Conservation (phyloP, 2,888 invertebrate genomes). For the Macropis europaea region DNA sequence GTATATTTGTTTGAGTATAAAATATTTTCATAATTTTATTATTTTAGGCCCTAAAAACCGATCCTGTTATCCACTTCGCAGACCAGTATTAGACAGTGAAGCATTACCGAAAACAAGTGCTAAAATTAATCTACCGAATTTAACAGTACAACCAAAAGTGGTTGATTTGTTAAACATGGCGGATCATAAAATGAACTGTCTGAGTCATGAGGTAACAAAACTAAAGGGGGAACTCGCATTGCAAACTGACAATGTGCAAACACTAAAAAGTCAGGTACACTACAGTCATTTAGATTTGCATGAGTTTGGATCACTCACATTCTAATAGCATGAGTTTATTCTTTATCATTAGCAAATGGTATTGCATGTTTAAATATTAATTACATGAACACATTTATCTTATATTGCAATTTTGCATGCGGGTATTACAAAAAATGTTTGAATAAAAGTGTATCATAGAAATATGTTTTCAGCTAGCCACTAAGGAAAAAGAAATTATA, state of each 20-base stretch:
- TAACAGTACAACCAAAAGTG: constrained; percentile 69
- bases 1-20: too few species aligned
- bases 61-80: constrained; percentile 72
- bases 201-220: constrained; percentile 75
- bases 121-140: constrained; percentile 62
- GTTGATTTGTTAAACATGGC: constrained; percentile 74
- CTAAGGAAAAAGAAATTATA: constrained; percentile 85
- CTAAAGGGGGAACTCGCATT: constrained; percentile 73
- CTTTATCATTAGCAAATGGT: background rate
- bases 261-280: constrained; percentile 75
- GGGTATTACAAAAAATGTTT: background rate
- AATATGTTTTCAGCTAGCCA: constrained; percentile 65
- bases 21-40: too few species aligned
- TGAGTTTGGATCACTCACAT: constrained; percentile 18
- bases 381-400: background rate
- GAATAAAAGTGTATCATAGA: background rate
- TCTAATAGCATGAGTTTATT: background rate
- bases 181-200: constrained; percentile 75
- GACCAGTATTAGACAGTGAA: constrained; percentile 72
- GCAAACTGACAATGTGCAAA: constrained; percentile 71
- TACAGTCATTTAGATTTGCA: constrained; percentile 32
- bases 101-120: constrained; percentile 64
- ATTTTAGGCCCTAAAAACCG: constrained; percentile 71
- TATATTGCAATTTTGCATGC: background rate
- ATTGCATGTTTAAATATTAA: background rate